Evolutionary conservation across 2,888 invertebrate species (phyloP), one percentile per base, ranked within the genome.

Genomic region (Eupithecia subumbrata): DNA sequence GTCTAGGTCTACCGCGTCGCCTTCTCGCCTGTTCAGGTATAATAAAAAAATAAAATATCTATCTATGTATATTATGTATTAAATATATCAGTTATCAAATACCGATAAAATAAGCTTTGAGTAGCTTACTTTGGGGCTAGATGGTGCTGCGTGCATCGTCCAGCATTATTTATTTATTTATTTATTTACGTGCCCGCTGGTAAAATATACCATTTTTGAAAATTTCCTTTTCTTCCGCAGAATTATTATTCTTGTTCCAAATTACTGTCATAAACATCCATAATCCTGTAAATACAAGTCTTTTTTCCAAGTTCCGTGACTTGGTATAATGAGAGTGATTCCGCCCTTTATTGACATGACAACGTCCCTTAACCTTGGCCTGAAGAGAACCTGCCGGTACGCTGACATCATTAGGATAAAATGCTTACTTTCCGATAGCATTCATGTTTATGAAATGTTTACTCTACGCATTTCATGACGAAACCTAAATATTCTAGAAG

Each of bases 331-430:
- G 64, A 71, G 34, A 34, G 22, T 43, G 71, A 22, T 45, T 45
- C 48, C 45, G 45, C 64, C 45, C 71, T 66, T 63, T 16, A 69
- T 66, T 64, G 73, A 37, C 64, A 71, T 63, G 60, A 56, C 71
- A 60, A 60, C 12, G 25, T 60, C 66, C 37, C 48, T 48, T 67
- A 63, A 22, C 76, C 76, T 71, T 71, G 73, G 40, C 71, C 76
- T 67, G 48, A 70, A 60, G 73, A n/a, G n/a, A n/a, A 68, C 45
- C 48, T 68, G 72, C 73, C 73, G 73, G 73, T 73, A 73, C 60
- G 67, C 22, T 56, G 70, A 67, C 48, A 48, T 67, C 45, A 60
- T 73, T 67, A 66, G 56, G 66, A 67, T 68, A 52, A 67, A 67
- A 70, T 63, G 56, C 52, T 69, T 22, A 22, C 16, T 72, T 63